phyloP scores from a whole-genome alignment of 2,888 invertebrate species.

The Scaptomyza polygonia region DNA sequence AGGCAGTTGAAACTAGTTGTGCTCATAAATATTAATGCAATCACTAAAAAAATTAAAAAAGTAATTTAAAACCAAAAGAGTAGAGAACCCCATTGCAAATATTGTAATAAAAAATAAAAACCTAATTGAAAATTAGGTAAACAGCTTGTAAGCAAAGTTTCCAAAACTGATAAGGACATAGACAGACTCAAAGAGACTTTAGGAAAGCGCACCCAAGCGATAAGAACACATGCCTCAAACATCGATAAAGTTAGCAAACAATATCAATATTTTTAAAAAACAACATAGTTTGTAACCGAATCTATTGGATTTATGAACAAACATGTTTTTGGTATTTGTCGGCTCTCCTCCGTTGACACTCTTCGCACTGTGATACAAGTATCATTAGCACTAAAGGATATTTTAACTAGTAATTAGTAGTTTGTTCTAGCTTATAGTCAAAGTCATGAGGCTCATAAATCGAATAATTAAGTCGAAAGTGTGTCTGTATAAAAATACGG shows the following conservation, averaged over 20 bases:
- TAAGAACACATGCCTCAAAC: conserved; percentile 39
- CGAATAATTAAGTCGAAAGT: not conserved
- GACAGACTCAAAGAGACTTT: conserved; percentile 5
- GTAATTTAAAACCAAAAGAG: conserved; percentile 15
- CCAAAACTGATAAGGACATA: conserved; percentile 47
- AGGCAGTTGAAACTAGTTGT: conserved; percentile 45
- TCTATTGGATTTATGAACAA: conserved; percentile 25
- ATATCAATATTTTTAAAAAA: conserved; percentile 52
- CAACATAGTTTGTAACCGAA: conserved; percentile 28
- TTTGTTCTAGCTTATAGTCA: not conserved
- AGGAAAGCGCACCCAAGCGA: conserved; percentile 11
- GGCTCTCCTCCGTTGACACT: conserved; percentile 2
- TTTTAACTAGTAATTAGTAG: not conserved
- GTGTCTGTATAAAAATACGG: not conserved
- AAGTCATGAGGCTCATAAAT: not conserved
- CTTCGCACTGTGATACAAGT: conserved; percentile 15
- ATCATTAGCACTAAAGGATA: not conserved
- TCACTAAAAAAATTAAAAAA: conserved; percentile 10
- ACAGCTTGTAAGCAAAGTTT: conserved; percentile 39
- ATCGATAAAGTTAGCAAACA: conserved; percentile 59
- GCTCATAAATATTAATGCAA: conserved; percentile 30
- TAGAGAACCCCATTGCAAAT: conserved; percentile 2
- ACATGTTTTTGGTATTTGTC: not conserved
- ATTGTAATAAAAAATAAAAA: conserved; percentile 23
- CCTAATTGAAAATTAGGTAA: conserved; percentile 47